Percentiles rank a stretch among this genome's conserved stretches.
Evolutionary conservation across 53 echinoderm and acorn worm genomes (phyloP).

Genomic region (Astropecten irregularis): DNA sequence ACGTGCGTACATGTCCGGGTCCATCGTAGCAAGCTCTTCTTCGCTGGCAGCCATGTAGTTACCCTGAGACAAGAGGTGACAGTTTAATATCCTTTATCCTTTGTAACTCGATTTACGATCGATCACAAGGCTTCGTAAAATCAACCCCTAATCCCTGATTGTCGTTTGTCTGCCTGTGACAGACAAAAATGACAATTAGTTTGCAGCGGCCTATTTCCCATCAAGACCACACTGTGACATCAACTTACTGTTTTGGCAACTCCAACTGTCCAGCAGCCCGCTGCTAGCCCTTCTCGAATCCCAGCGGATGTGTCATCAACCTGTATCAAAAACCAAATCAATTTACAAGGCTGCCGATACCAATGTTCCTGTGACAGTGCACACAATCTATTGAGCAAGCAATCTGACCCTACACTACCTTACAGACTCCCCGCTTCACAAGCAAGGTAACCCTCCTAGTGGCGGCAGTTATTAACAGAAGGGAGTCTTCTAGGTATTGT

Average conservation of each 20-base stretch:
- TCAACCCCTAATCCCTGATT: background rate
- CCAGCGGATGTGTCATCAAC: constrained; percentile 92
- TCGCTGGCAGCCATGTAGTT: constrained; percentile 95
- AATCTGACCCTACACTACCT: too few relatives aligned
- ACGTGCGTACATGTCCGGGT: constrained; percentile 46
- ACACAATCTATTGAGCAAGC: too few relatives aligned
- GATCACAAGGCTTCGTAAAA: too few relatives aligned
- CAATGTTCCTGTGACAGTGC: background rate
- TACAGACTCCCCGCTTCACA: too few relatives aligned
- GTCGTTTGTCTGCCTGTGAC: too few relatives aligned
- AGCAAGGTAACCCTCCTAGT: too few relatives aligned
- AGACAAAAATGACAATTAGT: too few relatives aligned
- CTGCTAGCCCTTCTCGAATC: constrained; percentile 76
- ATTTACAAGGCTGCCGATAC: background rate
- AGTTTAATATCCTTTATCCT: background rate
- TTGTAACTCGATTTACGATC: too few relatives aligned
- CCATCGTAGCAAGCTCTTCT: constrained; percentile 68
- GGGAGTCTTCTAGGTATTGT: too few relatives aligned
- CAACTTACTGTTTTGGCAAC: constrained; percentile 94
- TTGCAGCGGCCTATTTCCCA: too few relatives aligned
- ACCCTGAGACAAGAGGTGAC: constrained; percentile 76
- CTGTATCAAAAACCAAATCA: constrained; percentile 16
- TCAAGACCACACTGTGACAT: too few relatives aligned
- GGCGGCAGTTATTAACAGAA: too few relatives aligned
- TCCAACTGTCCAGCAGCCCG: constrained; percentile 95